Evolutionary conservation across 2,113 vertebrate genomes (phyloP).

Genomic region (Cyanoliseus patagonus): DNA sequence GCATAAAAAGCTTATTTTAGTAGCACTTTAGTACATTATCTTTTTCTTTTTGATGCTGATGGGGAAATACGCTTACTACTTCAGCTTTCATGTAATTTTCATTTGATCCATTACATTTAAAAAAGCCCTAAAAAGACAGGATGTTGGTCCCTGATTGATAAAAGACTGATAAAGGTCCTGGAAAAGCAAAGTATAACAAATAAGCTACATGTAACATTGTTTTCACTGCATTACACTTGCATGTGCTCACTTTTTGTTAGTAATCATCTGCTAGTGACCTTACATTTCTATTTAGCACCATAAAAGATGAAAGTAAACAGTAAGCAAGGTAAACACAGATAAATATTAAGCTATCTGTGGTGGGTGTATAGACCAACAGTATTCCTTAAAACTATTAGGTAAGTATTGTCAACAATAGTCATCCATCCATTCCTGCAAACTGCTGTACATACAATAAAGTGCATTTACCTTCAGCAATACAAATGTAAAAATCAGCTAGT

Average conservation of each 20-base stretch:
- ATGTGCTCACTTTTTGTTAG: background rate
- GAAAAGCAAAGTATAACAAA: background rate
- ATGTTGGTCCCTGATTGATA: background rate
- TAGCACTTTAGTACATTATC: background rate
- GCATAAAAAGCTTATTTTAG: background rate
- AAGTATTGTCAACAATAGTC: background rate
- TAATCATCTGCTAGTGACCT: background rate
- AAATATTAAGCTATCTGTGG: background rate
- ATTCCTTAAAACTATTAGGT: background rate
- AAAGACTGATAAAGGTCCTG: background rate
- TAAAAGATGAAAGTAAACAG: background rate
- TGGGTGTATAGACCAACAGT: background rate
- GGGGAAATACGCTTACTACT: background rate
- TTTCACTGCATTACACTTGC: background rate
- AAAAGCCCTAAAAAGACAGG: background rate
- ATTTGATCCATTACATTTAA: background rate
- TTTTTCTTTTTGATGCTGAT: background rate
- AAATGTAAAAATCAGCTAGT: background rate
- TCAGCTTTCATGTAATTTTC: background rate
- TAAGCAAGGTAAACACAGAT: background rate
- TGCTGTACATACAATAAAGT: background rate
- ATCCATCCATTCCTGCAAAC: background rate
- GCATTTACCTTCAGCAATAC: background rate
- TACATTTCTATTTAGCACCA: background rate
- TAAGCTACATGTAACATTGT: background rate